Evolutionary conservation across 1,140 invertebrate species (phyloP), one percentile per base, ranked within the genome.

Genomic region (Popillia japonica): DNA sequence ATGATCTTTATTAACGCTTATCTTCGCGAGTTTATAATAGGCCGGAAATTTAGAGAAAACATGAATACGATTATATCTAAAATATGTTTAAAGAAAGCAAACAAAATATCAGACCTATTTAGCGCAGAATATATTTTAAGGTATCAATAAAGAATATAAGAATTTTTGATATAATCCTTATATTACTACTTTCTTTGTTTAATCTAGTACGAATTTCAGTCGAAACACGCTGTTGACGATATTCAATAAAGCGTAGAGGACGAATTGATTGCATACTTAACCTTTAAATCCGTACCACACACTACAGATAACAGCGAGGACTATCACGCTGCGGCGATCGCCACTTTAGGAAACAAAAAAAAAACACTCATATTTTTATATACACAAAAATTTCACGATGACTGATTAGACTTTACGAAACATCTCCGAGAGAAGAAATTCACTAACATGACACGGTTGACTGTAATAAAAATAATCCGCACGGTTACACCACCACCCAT

Each of bases 211-310:
- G 4, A 4, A 34, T 68, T 10, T 68, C 22, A 7, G 11, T 68
- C 61, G 59, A 68, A 27, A 23, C 61, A 68, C 22, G 27, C 48
- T n/a, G 48, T 17, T 55, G 10, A 7, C 11, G 20, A 68, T 14
- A 68, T 68, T 23, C 61, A 68, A 68, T 68, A 34, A 34, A 68
- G 61, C 20, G 23, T 27, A 22, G 27, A 27, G 20, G 6, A 48
- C 10, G 61, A 68, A 68, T 68, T 68, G 61, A 68, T 68, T 20
- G 61, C 61, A 68, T 68, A 68, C 61, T 68, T 68, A 68, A 68
- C 61, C 61, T 68, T 68, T 68, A 68, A 68, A 68, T 68, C 61
- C 61, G 61, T 14, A 34, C 11, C 22, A 68, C 61, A 11, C 61
- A 7, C 61, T 27, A 68, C 22, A 17, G n/a, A 17, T 48, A 17